Evolutionary conservation across 2,113 vertebrate species (phyloP).

Genomic region (Pica pica): DNA sequence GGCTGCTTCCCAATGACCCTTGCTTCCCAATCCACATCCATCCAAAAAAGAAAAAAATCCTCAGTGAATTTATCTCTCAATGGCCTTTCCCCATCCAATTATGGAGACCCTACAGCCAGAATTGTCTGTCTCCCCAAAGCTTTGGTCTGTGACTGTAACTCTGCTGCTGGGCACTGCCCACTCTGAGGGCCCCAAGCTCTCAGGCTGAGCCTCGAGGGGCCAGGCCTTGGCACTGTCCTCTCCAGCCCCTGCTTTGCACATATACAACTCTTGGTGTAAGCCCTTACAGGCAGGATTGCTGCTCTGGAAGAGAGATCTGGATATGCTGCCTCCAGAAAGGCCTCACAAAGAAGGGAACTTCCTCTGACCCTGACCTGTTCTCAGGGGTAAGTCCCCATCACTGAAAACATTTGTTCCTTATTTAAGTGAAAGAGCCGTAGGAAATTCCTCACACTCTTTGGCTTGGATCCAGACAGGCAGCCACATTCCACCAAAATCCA

Average conservation of each 20-base stretch:
- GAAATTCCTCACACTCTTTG: not conserved
- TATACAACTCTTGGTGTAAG: not conserved
- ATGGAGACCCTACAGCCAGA: not conserved
- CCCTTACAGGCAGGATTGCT: not conserved
- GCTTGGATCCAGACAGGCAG: not conserved
- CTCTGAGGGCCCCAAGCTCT: not conserved
- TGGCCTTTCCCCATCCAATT: not conserved
- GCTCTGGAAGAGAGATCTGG: not conserved
- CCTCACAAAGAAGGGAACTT: not conserved
- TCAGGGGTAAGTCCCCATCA: not conserved
- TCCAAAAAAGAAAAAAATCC: not conserved
- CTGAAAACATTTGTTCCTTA: conserved; percentile 1
- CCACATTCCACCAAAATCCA: not conserved
- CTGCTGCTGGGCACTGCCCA: not conserved
- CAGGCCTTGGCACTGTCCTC: not conserved
- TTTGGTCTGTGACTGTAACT: not conserved
- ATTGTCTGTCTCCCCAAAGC: rapidly evolving
- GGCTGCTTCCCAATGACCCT: not conserved
- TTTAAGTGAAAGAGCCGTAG: not conserved
- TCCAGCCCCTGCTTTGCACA: not conserved
- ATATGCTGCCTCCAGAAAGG: not conserved
- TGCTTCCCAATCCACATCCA: not conserved
- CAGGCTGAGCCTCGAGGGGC: not conserved
- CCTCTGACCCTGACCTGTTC: not conserved
- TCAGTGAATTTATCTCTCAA: not conserved